Conservation (phyloP, 2,888 invertebrate species). For the Agonopterix alstromeriana region DNA sequence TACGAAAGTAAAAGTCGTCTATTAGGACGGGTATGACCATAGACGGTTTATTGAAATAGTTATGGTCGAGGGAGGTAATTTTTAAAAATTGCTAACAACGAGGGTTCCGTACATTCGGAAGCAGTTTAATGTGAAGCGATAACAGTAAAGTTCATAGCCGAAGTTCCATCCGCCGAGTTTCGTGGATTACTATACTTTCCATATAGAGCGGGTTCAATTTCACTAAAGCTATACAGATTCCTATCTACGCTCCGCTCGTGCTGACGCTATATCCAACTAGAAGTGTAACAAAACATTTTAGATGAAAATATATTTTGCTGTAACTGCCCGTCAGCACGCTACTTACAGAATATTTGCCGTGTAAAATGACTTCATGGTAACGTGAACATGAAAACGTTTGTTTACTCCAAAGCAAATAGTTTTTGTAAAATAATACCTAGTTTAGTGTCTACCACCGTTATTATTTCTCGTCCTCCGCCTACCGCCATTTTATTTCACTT, state of each 20-base stretch:
- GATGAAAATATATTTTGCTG: conserved; percentile 17
- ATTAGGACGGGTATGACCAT: conserved; percentile 57
- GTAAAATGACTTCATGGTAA: conserved; percentile 3
- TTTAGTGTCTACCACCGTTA: too few relatives aligned
- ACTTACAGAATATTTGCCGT: conserved; percentile 4
- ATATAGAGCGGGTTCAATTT: conserved; percentile 60
- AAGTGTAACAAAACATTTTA: conserved; percentile 26
- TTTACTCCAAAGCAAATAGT: not conserved
- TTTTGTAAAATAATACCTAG: not conserved
- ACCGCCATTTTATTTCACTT: too few relatives aligned
- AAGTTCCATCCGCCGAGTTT: conserved; percentile 57
- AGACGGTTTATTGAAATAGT: conserved; percentile 71
- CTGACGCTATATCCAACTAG: conserved; percentile 28
- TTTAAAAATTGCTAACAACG: conserved; percentile 63
- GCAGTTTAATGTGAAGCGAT: conserved; percentile 63
- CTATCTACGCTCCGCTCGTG: conserved; percentile 36
- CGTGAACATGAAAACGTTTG: not conserved
- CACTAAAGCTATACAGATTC: conserved; percentile 54
- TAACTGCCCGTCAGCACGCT: conserved; percentile 8
- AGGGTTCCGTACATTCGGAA: conserved; percentile 53
- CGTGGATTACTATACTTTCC: conserved; percentile 60
- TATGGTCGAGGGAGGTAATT: conserved; percentile 58
- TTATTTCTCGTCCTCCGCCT: too few relatives aligned
- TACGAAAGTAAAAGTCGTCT: conserved; percentile 63
- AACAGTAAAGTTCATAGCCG: conserved; percentile 72